Conservation (phyloP, 2,888 invertebrate genomes). For the Bembecia ichneumoniformis region DNA sequence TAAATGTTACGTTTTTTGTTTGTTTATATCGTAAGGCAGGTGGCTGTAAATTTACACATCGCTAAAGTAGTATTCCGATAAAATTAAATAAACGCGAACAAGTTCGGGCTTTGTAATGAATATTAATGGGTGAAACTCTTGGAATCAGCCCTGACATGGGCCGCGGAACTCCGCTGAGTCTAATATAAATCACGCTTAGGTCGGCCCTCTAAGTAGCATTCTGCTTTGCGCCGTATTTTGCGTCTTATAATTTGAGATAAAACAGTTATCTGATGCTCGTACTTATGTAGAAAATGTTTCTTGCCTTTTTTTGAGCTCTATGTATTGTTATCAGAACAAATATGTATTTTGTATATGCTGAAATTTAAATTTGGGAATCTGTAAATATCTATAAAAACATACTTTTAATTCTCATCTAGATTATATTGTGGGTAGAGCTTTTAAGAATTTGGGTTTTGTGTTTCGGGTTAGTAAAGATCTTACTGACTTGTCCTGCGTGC, state of each 20-base stretch:
- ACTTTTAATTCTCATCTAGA: too few species aligned
- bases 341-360: too few species aligned
- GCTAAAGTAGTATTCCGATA: constrained; percentile 20
- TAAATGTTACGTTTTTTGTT: too few species aligned
- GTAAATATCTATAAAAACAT: too few species aligned
- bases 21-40: background rate
- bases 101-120: constrained; percentile 54
- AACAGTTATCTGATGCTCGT: constrained; percentile 4
- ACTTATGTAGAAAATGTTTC: too few species aligned
- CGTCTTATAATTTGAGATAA: constrained; percentile 13
- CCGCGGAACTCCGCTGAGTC: constrained; percentile 34
- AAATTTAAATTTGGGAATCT: too few species aligned
- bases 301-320: too few species aligned
- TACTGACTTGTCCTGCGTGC: too few species aligned
- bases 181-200: constrained; percentile 58
- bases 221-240: constrained; percentile 29
- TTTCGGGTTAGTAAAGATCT: too few species aligned
- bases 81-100: constrained; percentile 53
- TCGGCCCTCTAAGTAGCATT: constrained; percentile 24
- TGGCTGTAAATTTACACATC: background rate
- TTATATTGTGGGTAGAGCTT: too few species aligned
- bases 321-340: too few species aligned
- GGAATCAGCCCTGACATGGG: constrained; percentile 51
- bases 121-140: constrained; percentile 57
- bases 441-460: too few species aligned